Percentiles rank a stretch among this genome's conserved stretches.
These are phyloP conservation scores for Idris sp. DNA, from an alignment of 1,140 invertebrate genomes.

Conservation along the genomic window DNA sequence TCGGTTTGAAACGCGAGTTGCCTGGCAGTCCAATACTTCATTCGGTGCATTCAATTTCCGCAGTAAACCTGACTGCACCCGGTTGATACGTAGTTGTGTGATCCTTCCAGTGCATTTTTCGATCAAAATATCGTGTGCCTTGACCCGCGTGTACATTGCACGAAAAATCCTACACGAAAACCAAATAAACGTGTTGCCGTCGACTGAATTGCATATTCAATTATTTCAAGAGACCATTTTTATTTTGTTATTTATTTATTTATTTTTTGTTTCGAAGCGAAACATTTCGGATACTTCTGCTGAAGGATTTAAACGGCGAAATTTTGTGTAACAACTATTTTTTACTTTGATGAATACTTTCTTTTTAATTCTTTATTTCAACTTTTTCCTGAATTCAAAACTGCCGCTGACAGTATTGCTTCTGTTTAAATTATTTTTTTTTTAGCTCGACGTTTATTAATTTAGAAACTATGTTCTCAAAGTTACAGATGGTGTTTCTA, in stretches of 20 bases:
- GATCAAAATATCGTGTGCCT: conserved; percentile 45
- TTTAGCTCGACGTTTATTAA: too few species aligned
- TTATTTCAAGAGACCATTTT: conserved; percentile 47
- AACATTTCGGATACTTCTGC: conserved; percentile 23
- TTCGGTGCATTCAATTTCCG: conserved; percentile 73
- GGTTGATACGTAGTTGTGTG: conserved; percentile 40
- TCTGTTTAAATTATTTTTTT: too few species aligned
- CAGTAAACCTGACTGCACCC: conserved; percentile 51
- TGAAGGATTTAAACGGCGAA: neutral
- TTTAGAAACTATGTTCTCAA: too few species aligned
- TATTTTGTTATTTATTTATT: too few species aligned
- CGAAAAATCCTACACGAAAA: conserved; percentile 40
- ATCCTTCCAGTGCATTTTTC: conserved; percentile 54
- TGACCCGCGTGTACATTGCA: conserved; percentile 42
- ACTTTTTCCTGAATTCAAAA: too few species aligned
- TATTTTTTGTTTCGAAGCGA: conserved; percentile 12
- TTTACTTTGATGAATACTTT: neutral
- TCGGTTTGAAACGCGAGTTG: conserved; percentile 59
- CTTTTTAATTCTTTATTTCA: neutral
- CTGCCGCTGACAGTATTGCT: too few species aligned
- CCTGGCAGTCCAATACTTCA: conserved; percentile 68
- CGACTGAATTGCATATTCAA: conserved; percentile 53
- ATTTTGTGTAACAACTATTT: neutral
- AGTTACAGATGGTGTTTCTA: too few species aligned
- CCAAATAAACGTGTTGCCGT: conserved; percentile 51